A percentile compares a stretch with the other conserved stretches of the same genome.
Conservation (phyloP, 2,113 vertebrate species). For the Arothron firmamentum region DNA sequence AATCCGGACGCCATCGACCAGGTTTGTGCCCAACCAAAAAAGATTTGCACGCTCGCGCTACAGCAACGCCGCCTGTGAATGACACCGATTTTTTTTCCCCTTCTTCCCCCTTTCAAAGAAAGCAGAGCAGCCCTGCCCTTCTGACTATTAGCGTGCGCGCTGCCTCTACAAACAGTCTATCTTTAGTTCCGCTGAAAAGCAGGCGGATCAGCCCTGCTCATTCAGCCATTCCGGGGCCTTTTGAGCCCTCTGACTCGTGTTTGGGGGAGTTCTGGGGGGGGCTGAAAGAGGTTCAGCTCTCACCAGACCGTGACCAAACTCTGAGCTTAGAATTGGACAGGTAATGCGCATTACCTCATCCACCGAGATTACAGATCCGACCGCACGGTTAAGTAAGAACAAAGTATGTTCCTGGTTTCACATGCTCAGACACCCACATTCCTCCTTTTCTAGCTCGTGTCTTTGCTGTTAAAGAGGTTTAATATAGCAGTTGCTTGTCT, state of each 20-base stretch:
- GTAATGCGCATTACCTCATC: constrained; percentile 57
- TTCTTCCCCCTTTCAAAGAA: constrained; percentile 7
- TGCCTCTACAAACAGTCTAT: constrained; percentile 45
- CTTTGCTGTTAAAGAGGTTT: constrained; percentile 27
- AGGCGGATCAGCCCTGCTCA: constrained; percentile 32
- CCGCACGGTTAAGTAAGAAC: constrained; percentile 17
- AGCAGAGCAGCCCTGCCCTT: constrained; percentile 26
- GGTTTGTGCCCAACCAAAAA: constrained; percentile 70
- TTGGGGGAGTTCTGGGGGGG: constrained; percentile 16
- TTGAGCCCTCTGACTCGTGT: constrained; percentile 33
- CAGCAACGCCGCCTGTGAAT: constrained; percentile 3
- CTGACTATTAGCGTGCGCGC: constrained; percentile 6
- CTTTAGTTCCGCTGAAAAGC: constrained; percentile 45
- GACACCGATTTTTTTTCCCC: constrained; percentile 15
- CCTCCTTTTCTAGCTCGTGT: constrained; percentile 22
- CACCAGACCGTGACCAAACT: constrained; percentile 59
- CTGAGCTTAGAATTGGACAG: constrained; percentile 64
- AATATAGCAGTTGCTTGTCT: constrained; percentile 41
- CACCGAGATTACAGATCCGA: constrained; percentile 21
- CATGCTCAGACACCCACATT: constrained; percentile 20
- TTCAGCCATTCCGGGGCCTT: constrained; percentile 34
- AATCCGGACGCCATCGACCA: constrained; percentile 98
- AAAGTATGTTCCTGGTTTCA: background rate
- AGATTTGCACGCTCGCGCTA: constrained; percentile 6
- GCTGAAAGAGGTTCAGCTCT: constrained; percentile 59